Percentiles rank a stretch among this genome's conserved stretches.
These are phyloP conservation scores for Nephrotoma appendiculata DNA, from an alignment of 2,888 invertebrate genomes.

Conservation along the genomic window DNA sequence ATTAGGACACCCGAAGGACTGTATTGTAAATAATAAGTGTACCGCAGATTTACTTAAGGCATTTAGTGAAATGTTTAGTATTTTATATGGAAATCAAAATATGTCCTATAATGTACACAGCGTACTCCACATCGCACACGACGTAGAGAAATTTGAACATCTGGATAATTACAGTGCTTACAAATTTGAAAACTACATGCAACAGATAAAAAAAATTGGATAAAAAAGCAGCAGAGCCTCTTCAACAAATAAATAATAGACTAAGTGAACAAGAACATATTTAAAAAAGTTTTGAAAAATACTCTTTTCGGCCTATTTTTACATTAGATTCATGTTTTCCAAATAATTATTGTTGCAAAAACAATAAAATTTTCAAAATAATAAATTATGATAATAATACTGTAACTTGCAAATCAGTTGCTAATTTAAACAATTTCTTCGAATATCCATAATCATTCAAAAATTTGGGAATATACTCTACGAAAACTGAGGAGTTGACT, in stretches of 20 bases:
- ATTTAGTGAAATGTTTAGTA: conserved; percentile 8
- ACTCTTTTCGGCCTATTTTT: background rate
- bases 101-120: no score
- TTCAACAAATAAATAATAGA: background rate
- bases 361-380: background rate
- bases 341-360: background rate
- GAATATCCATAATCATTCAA: background rate
- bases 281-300: background rate
- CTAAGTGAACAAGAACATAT: background rate
- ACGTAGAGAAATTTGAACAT: no score
- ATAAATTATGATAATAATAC: background rate
- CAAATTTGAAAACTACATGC: background rate
- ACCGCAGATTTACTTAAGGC: background rate
- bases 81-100: conserved; percentile 10
- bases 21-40: conserved; percentile 1
- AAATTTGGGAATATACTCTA: background rate
- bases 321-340: background rate
- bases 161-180: conserved; percentile 9
- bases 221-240: background rate
- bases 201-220: background rate
- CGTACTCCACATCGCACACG: no score
- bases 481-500: no score
- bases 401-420: background rate
- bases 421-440: background rate
- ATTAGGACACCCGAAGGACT: background rate